A percentile compares a stretch with the other conserved stretches of the same genome.
These are phyloP conservation scores for Philonicus albiceps DNA, from an alignment of 2,888 invertebrate genomes.

Conservation along the genomic window DNA sequence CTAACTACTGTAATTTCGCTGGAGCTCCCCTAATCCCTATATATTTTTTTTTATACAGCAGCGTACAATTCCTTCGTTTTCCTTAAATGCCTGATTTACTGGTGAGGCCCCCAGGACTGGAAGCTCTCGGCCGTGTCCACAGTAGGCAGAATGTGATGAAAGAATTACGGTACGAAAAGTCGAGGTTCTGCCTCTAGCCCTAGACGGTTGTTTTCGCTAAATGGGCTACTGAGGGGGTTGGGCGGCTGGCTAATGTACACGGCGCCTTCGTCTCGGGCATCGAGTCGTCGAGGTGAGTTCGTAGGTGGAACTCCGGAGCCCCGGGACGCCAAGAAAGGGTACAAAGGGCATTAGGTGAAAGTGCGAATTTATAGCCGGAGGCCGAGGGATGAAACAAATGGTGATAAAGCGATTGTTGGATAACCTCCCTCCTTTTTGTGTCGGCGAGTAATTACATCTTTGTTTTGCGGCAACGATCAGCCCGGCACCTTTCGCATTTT, in stretches of 20 bases:
- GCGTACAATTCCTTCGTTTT: slow-evolving; percentile 44
- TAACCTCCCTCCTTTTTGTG: slow-evolving; percentile 46
- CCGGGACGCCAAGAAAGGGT: not conserved
- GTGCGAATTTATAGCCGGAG: slow-evolving; percentile 48
- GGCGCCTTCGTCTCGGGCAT: not conserved
- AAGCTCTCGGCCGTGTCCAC: slow-evolving; percentile 4
- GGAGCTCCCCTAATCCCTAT: slow-evolving; percentile 36
- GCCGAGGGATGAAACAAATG: slow-evolving; percentile 49
- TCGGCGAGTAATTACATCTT: slow-evolving; percentile 48
- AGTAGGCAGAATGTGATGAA: slow-evolving; percentile 32
- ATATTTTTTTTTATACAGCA: slow-evolving; percentile 27
- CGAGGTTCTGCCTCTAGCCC: not conserved
- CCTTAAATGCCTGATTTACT: slow-evolving; percentile 48
- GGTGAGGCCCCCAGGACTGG: slow-evolving; percentile 29
- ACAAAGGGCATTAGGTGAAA: slow-evolving; percentile 46
- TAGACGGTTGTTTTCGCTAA: slow-evolving; percentile 24
- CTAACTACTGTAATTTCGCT: slow-evolving; percentile 47
- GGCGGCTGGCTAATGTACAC: not conserved
- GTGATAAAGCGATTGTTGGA: slow-evolving; percentile 49
- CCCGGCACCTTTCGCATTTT: slow-evolving; percentile 17
- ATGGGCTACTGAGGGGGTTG: not conserved
- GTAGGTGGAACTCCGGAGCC: not conserved
- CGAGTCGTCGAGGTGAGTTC: slow-evolving; percentile 17
- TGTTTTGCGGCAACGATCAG: slow-evolving; percentile 42
- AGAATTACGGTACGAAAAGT: slow-evolving; percentile 31